Evolutionary conservation across 2,113 vertebrate genomes (phyloP), one percentile per base, ranked within the genome.

Genomic region (Phycodurus eques): DNA sequence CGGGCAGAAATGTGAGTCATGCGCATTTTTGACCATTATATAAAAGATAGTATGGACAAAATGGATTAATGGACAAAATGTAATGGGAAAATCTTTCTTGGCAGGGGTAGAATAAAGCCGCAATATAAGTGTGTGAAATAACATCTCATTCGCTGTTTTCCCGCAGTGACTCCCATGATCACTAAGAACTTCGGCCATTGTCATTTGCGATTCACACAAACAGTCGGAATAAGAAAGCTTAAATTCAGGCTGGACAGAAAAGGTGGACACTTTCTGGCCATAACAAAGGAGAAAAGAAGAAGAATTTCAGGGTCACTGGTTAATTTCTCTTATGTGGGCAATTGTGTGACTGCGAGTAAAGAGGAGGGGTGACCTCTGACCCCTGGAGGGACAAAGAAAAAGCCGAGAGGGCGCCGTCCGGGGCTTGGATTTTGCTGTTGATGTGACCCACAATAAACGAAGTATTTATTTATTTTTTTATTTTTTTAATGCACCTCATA

Each of bases 301-400:
- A 89, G 86, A 90, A 87, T 92, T 91, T 91, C 79, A 19, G 85
- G 86, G 83, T 84, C 85, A 83, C 77, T 85, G 91, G 83, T 88
- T 91, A 87, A 92, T 92, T 92, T 86, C 91, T 91, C 87, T 85
- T 84, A 70, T 2, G 47, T 80, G 84, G 85, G 87, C 70, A 79
- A 84, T 81, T 81, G 85, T 87, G 76, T 71, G 85, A 78, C 80
- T 79, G 75, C 71, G 85, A 90, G 82, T 87, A 77, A 64, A 81
- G 85, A 88, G 88, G 83, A 90, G 84, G 85, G 87, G 81, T 68
- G 78, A 92, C 91, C 91, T 88, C 70, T 92, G 85, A 83, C 83
- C 85, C 75, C 75, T 1, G n/a, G 33, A 62, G 82, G 87, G 70
- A 66, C 67, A 2, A 11, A 75, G 74, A 79, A 71, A 81, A 83